phyloP scores from a whole-genome alignment of 2,797 vertebrate species.

The Pseudochromis fuscus region DNA sequence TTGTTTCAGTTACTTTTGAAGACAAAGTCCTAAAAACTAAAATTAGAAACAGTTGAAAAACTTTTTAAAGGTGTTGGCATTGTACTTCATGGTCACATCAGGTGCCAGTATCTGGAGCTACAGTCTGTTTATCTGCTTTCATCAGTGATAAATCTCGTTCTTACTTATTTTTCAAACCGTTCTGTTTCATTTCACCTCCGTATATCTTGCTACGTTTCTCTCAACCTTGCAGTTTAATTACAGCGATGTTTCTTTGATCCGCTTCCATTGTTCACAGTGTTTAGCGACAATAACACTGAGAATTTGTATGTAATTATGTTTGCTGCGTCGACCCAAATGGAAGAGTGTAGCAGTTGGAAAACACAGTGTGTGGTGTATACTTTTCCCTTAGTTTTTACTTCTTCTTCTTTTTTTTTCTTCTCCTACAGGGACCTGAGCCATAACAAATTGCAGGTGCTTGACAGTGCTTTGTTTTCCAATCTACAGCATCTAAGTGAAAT shows the following conservation, averaged over 20 bases:
- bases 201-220: constrained; percentile 14
- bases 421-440: constrained; percentile 92
- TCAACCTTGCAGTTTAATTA: constrained; percentile 41
- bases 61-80: not conserved
- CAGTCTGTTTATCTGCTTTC: not conserved
- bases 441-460: constrained; percentile 92
- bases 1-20: too few species aligned
- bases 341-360: constrained; percentile 44
- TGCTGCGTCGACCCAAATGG: constrained; percentile 37
- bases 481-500: constrained; percentile 91
- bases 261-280: constrained; percentile 26
- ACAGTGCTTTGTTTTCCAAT: constrained; percentile 86
- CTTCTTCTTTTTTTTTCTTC: constrained; percentile 19
- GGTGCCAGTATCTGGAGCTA: not conserved
- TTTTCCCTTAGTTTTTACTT: constrained; percentile 37
- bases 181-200: constrained; percentile 9
- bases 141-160: constrained; percentile 8
- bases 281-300: constrained; percentile 47
- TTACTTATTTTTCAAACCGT: constrained; percentile 14
- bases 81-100: not conserved
- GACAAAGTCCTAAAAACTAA: not conserved
- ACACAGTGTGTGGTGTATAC: constrained; percentile 41
- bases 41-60: not conserved
- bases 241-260: constrained; percentile 34
- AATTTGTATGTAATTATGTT: constrained; percentile 58